Conservation (phyloP, 2,113 vertebrate species). For the Zosterops lateralis region DNA sequence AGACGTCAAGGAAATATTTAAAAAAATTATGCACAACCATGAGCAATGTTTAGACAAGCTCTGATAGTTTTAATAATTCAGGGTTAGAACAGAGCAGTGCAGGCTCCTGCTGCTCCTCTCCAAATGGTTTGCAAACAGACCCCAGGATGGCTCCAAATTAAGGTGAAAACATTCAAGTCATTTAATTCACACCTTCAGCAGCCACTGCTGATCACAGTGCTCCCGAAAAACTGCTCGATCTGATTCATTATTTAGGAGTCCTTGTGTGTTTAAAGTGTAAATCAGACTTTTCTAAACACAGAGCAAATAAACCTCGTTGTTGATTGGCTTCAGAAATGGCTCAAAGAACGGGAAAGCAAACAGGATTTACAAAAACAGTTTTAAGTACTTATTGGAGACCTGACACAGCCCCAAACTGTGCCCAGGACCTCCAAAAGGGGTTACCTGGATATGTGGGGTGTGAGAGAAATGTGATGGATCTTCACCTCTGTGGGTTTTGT, state of each 20-base stretch:
- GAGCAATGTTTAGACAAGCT: neutral
- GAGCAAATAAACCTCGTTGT: neutral
- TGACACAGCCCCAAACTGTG: neutral
- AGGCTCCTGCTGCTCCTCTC: neutral
- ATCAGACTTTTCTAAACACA: neutral
- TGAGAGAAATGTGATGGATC: neutral
- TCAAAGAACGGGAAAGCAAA: neutral
- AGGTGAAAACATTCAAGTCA: neutral
- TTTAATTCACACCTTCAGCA: neutral
- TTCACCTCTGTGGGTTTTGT: accelerated
- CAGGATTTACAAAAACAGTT: neutral
- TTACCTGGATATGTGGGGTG: neutral
- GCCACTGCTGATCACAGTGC: neutral
- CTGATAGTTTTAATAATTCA: neutral
- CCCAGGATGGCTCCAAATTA: neutral
- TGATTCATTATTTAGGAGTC: neutral
- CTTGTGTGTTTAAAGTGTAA: neutral
- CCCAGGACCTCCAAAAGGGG: neutral
- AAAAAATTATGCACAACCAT: neutral
- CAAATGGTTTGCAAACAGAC: neutral
- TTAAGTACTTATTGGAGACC: neutral
- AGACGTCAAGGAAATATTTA: neutral
- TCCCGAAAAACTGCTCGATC: neutral
- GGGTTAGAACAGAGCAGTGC: neutral
- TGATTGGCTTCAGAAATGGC: neutral